Evolutionary conservation across 2,797 vertebrate species (phyloP).

Genomic region (Microchirus variegatus): DNA sequence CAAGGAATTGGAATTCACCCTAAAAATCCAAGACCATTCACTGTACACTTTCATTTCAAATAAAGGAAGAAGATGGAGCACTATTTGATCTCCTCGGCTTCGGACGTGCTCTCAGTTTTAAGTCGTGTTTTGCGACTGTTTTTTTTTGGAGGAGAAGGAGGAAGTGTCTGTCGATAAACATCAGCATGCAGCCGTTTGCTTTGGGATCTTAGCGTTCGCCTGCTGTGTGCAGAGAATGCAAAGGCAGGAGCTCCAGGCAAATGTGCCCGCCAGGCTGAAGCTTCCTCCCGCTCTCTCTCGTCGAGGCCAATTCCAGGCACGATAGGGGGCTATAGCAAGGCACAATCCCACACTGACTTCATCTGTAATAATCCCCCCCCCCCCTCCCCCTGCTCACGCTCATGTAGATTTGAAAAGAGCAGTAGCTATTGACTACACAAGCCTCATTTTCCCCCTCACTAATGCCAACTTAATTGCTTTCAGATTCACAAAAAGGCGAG

Average conservation of each 20-base stretch:
- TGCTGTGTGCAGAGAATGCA: constrained; percentile 43
- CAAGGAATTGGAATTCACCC: too few relatives aligned
- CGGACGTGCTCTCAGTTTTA: constrained; percentile 39
- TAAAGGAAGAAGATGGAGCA: constrained; percentile 4
- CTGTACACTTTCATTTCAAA: not conserved
- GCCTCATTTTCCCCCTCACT: constrained; percentile 36
- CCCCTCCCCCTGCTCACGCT: too few relatives aligned
- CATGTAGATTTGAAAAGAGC: constrained; percentile 45
- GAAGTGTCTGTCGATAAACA: constrained; percentile 56
- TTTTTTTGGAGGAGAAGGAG: constrained; percentile 55
- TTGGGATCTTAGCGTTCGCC: constrained; percentile 40
- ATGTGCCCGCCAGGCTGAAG: constrained; percentile 25
- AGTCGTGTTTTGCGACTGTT: constrained; percentile 42
- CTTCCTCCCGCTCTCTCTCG: constrained; percentile 12
- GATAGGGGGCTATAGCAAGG: constrained; percentile 21
- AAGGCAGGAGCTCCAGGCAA: constrained; percentile 32
- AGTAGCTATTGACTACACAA: constrained; percentile 31
- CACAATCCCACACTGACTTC: constrained; percentile 12
- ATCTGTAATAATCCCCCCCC: constrained; percentile 38
- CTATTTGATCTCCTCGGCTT: constrained; percentile 31
- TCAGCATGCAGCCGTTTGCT: constrained; percentile 41
- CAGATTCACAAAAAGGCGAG: constrained; percentile 27
- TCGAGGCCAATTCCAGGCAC: constrained; percentile 40
- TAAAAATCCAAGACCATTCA: constrained; percentile 7
- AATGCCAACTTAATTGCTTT: constrained; percentile 45